A percentile compares a stretch with the other conserved stretches of the same genome.
phyloP scores from a whole-genome alignment of 2,113 vertebrate genomes.

The Phalacrocorax pelagicus region DNA sequence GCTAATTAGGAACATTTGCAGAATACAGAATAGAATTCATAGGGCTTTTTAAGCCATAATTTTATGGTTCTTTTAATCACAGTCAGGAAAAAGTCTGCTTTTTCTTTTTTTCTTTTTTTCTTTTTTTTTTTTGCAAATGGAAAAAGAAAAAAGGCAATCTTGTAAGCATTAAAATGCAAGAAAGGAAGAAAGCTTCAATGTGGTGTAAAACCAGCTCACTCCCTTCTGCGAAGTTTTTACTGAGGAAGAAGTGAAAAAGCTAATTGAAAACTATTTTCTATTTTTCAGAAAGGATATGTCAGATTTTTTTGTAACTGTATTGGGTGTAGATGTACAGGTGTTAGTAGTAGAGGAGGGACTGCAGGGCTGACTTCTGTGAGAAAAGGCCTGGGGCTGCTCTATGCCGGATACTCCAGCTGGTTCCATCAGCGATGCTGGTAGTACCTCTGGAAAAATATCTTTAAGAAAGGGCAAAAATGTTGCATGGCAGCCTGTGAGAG shows the following conservation, averaged over 20 bases:
- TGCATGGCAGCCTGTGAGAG: background rate
- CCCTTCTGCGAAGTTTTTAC: background rate
- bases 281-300: background rate
- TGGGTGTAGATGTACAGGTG: no score
- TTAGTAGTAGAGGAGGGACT: rapidly evolving
- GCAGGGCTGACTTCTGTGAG: background rate
- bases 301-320: background rate
- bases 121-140: background rate
- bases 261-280: background rate
- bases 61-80: background rate
- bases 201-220: background rate
- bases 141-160: background rate
- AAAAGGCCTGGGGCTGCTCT: background rate
- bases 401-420: background rate
- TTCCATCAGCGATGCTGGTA: background rate
- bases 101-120: background rate
- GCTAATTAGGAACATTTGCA: background rate
- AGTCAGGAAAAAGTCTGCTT: background rate
- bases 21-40: background rate
- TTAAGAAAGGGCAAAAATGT: background rate
- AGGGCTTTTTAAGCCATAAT: background rate
- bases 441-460: background rate
- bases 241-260: background rate
- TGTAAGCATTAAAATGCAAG: background rate
- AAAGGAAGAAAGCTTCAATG: background rate